Percentiles rank a stretch among this genome's conserved stretches.
Evolutionary conservation across 2,888 invertebrate species (phyloP).

Genomic region (Pasiphila rectangulata): DNA sequence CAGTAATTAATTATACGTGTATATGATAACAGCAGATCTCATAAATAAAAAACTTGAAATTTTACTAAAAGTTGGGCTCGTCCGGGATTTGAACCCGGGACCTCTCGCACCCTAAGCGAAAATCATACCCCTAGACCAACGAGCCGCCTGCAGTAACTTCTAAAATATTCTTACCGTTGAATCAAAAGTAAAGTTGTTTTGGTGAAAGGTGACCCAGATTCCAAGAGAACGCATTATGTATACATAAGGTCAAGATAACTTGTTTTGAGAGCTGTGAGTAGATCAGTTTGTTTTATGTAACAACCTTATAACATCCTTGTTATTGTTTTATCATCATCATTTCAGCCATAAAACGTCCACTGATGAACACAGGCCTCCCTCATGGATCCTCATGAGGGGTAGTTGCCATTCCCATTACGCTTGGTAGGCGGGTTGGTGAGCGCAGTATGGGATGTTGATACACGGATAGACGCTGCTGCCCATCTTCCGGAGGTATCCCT

Average conservation of each 20-base stretch:
- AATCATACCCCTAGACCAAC: slow-evolving; percentile 82
- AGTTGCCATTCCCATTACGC: no score
- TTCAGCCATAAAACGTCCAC: no score
- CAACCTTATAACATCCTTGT: no score
- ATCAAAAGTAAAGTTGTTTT: neutral
- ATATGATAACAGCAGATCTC: no score
- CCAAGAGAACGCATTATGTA: neutral
- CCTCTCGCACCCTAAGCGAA: slow-evolving; percentile 81
- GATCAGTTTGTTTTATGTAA: neutral
- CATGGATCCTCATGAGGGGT: no score
- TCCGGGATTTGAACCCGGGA: slow-evolving; percentile 82
- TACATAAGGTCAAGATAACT: neutral
- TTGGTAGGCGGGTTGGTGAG: no score
- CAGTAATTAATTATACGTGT: no score
- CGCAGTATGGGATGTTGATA: no score
- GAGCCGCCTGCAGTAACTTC: slow-evolving; percentile 47
- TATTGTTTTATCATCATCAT: no score
- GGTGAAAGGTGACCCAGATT: slow-evolving; percentile 20
- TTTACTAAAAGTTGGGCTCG: slow-evolving; percentile 65
- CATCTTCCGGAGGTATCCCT: no score
- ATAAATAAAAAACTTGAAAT: neutral
- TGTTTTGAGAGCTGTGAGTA: neutral
- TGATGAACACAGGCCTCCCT: no score
- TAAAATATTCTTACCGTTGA: neutral
- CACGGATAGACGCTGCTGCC: no score